Evolutionary conservation across 2,113 vertebrate species (phyloP), one percentile per base, ranked within the genome.

Genomic region (Pygoscelis adeliae): DNA sequence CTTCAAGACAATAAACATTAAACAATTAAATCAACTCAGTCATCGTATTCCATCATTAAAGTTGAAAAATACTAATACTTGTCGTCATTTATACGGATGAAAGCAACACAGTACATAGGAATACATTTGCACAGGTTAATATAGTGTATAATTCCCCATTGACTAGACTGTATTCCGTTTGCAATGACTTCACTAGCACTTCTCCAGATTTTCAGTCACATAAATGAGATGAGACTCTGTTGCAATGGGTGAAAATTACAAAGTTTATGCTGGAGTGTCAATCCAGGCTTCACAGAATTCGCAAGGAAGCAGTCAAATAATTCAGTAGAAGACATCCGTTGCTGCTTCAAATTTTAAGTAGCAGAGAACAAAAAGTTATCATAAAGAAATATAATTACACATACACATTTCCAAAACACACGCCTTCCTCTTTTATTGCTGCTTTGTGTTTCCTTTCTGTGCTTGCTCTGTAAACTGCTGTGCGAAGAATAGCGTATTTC

Each of bases 391-490:
- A 67, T 7, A 58, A 70, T 53, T 76, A n/a, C 32, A 85, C 94
- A 27, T 90, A 95, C 83, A 13, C 34, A 34, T 77, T 91, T 42
- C 47, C 53, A 79, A 77, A 91, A 34, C 8, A 49, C 20, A 50
- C 1, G 20, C 30, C 81, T 70, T 86, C 70, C 61, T 90, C 85
- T 79, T 70, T 63, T 69, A 40, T 32, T 20, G 47, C 27, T 66
- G 61, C 36, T 78, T 53, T 52, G 6, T 56, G 34, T 72, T 87
- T 89, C 69, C 34, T 94, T 83, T 87, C 67, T 58, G 59, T 34
- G 25, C 70, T 74, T 78, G 23, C 53, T 94, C 78, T 97, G 50
- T 89, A 95, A 59, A 97, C 63, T 47, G 84, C 70, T 27, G 96
- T 97, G 62, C 9, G 18, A 77, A 97, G 81, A 42, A 55, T 6